A percentile compares a stretch with the other conserved stretches of the same genome.
Evolutionary conservation across 2,888 invertebrate species (phyloP).

Genomic region (Metopia argyrocephala): DNA sequence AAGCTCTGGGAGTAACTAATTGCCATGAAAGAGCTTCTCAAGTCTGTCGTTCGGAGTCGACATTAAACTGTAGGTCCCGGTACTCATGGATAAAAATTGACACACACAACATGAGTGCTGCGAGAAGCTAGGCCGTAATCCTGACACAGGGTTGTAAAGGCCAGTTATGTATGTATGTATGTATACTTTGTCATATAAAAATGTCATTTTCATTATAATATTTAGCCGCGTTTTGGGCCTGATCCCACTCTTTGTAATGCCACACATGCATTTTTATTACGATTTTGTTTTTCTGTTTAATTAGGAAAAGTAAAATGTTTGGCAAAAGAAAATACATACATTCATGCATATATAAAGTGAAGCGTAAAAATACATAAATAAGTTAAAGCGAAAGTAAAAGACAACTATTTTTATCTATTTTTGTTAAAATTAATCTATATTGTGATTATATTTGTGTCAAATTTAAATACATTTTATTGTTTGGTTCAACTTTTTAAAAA

Average conservation of each 20-base stretch:
- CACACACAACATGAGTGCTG: no score
- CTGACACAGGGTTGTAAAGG: no score
- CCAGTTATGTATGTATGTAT: no score
- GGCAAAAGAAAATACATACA: background rate
- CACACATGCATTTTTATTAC: background rate
- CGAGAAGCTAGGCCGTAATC: no score
- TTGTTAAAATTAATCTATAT: background rate
- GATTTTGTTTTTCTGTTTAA: background rate
- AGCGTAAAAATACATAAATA: conserved; percentile 22
- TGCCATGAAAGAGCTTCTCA: no score
- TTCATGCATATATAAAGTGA: conserved; percentile 28
- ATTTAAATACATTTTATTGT: background rate
- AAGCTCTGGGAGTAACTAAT: no score
- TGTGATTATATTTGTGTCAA: background rate
- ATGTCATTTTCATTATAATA: conserved; percentile 3
- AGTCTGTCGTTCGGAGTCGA: no score
- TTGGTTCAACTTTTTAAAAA: no score
- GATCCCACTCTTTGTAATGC: background rate
- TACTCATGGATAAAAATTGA: no score
- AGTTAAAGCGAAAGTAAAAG: conserved; percentile 33
- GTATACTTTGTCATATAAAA: background rate
- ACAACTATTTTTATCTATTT: background rate
- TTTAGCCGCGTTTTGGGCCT: conserved; percentile 1
- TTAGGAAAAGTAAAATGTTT: background rate
- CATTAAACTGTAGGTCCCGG: no score